Percentiles rank a stretch among this genome's conserved stretches.
These are phyloP conservation scores for Pseudomyrmex dendroicus DNA, from an alignment of 1,140 invertebrate genomes.

Conservation along the genomic window DNA sequence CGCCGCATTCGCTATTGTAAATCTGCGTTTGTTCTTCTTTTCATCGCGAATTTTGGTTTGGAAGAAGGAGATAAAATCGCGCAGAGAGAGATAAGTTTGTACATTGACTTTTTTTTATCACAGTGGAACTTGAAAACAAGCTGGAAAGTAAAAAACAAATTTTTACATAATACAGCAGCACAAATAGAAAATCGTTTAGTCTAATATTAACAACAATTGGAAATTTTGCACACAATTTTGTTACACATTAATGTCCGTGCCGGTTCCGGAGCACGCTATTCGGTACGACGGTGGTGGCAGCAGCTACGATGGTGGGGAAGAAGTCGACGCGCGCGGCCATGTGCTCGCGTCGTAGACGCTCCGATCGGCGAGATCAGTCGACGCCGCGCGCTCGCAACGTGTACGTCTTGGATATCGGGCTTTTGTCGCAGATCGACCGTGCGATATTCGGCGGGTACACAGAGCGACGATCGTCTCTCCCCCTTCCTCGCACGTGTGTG, in stretches of 20 bases:
- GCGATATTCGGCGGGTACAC: background rate
- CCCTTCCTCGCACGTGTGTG: background rate
- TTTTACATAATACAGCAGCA: too few species aligned
- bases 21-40: too few species aligned
- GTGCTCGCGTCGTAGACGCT: slow-evolving; percentile 81
- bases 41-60: too few species aligned
- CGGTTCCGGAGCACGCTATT: background rate
- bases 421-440: background rate
- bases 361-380: slow-evolving; percentile 80
- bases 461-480: background rate
- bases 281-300: background rate
- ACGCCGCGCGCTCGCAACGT: slow-evolving; percentile 81
- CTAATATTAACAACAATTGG: too few species aligned
- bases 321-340: slow-evolving; percentile 73
- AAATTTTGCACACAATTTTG: too few species aligned
- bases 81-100: too few species aligned
- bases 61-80: too few species aligned
- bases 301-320: slow-evolving; percentile 32
- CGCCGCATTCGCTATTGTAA: too few species aligned
- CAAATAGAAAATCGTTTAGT: too few species aligned
- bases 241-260: background rate
- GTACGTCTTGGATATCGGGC: slow-evolving; percentile 58
- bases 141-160: too few species aligned
- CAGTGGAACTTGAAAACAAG: too few species aligned
- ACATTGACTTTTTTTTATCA: too few species aligned